Percentiles rank a stretch among this genome's conserved stretches.
Evolutionary conservation across 2,113 vertebrate genomes (phyloP).

Genomic region (Oncorhynchus tshawytscha): DNA sequence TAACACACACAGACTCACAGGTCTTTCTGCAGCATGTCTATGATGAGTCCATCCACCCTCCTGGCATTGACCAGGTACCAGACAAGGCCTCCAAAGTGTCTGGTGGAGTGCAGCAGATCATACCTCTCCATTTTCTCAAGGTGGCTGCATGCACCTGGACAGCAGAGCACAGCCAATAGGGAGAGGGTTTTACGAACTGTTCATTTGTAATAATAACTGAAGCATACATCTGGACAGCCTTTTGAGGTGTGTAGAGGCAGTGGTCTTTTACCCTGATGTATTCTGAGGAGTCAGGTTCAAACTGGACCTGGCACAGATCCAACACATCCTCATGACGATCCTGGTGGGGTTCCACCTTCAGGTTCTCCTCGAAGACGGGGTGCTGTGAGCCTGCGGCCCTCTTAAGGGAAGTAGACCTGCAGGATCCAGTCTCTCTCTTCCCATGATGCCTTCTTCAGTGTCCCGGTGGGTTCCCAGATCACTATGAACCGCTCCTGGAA

Average conservation of each 20-base stretch:
- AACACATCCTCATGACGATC: slow-evolving; percentile 86
- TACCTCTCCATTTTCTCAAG: slow-evolving; percentile 84
- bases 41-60: slow-evolving; percentile 83
- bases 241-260: background rate
- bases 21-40: slow-evolving; percentile 89
- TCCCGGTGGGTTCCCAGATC: slow-evolving; percentile 85
- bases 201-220: background rate
- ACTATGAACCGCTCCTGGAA: slow-evolving; percentile 92
- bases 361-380: slow-evolving; percentile 86
- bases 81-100: slow-evolving; percentile 58
- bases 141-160: slow-evolving; percentile 80
- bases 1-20: slow-evolving; percentile 76
- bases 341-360: slow-evolving; percentile 73
- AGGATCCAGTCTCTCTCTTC: slow-evolving; percentile 90
- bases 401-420: slow-evolving; percentile 91
- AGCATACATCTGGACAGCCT: no score
- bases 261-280: slow-evolving; percentile 82
- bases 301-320: slow-evolving; percentile 86
- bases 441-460: slow-evolving; percentile 90
- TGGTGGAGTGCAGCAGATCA: slow-evolving; percentile 85
- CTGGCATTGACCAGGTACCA: slow-evolving; percentile 33
- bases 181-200: background rate
- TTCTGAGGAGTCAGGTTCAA: slow-evolving; percentile 91
- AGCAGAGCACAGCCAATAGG: background rate
- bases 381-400: slow-evolving; percentile 78